Evolutionary conservation across 2,113 vertebrate species (phyloP).

Genomic region (Meleagris gallopavo): DNA sequence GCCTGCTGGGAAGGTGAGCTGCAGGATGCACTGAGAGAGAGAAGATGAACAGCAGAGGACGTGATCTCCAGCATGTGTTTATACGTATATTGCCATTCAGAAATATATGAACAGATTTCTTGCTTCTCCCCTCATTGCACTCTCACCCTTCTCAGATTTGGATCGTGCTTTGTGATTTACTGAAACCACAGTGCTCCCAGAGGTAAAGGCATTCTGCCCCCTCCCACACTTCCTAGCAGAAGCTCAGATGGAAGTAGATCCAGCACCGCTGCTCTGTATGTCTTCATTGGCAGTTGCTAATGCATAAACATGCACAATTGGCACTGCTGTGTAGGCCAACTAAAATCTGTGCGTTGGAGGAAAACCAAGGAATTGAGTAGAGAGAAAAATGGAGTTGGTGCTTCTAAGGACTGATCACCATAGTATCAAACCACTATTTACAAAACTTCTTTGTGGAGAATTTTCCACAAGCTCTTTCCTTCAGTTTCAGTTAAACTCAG

Average conservation of each 20-base stretch:
- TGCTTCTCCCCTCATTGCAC: neutral
- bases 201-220: neutral
- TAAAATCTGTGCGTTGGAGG: conserved; percentile 23
- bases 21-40: neutral
- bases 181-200: neutral
- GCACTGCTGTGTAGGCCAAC: neutral
- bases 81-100: fast-evolving
- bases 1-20: fast-evolving
- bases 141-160: neutral
- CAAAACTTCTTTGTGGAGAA: conserved; percentile 40
- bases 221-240: neutral
- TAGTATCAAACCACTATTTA: conserved; percentile 45
- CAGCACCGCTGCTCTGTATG: neutral
- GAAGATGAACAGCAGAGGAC: neutral
- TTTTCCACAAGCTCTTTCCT: conserved; percentile 37
- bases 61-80: neutral
- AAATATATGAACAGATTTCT: neutral
- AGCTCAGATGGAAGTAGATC: neutral
- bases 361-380: neutral
- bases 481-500: conserved; percentile 36
- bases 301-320: neutral
- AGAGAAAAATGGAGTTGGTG: neutral
- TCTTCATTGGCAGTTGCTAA: conserved; percentile 4
- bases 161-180: neutral
- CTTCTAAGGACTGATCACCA: conserved; percentile 28